Base-by-base conservation (phyloP, 2,888 invertebrate genomes). In the Ceramica pisi region DNA sequence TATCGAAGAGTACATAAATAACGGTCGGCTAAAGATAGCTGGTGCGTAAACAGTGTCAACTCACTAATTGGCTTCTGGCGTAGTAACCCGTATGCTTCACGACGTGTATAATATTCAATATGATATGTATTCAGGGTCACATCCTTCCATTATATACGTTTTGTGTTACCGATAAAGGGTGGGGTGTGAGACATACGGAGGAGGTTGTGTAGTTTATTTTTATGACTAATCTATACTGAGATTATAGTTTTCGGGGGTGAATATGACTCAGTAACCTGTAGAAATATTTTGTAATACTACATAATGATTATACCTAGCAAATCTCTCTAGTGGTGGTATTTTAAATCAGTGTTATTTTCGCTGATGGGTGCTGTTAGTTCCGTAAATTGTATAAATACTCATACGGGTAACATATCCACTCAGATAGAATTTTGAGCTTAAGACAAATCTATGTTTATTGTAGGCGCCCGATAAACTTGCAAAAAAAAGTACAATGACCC, bases 61-160 rank as follows among this genome's bases (percentile, higher is more conserved):
- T 59, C 66, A 81, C 81, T 79, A 81, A 81, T 81, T 80, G 64
- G 63, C 70, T 76, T 55, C 73, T 75, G 76, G 62, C 76, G 51
- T 51, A 59, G 51, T 41, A 53, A 71, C 67, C 53, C 61, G 31
- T 44, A 55, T 55, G 56, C 23, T 67, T 38, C 38, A 16, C 38
- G 50, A 62, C 38, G 65, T 75, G 61, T 75, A 41, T 70, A 59
- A 68, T 75, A 50, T 71, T 65, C 61, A 50, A 79, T 81, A 76
- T 67, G 31, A 67, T 70, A 70, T 57, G 19, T 67, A 44, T 76
- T 71, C 70, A 71, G 53, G 76, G 81, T 76, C 64, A 57, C 23
- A 50, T 31, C 46, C 48, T 63, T 69, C 61, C 48, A 69, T 67
- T 50, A 50, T 53, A 60, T 66, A 48, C 41, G 53, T 31, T 66